phyloP scores from a whole-genome alignment of 2,888 invertebrate genomes.

The Agrotis ipsilon region DNA sequence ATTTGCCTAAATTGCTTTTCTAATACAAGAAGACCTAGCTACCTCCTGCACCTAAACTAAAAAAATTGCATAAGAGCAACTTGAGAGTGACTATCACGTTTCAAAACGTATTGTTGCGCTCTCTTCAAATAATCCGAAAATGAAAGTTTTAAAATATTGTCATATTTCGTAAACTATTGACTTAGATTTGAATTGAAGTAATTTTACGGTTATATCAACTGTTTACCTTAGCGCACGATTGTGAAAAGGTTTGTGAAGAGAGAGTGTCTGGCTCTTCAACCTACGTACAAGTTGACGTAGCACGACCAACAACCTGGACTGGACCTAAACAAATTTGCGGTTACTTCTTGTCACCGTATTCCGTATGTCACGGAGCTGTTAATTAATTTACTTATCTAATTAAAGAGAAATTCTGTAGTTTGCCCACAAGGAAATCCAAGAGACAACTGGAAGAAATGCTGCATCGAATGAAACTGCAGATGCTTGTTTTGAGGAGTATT shows the following conservation, averaged over 20 bases:
- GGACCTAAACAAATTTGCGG: not conserved
- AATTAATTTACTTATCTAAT: not conserved
- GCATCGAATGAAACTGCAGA: too few relatives aligned
- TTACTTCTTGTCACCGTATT: not conserved
- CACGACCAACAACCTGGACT: not conserved
- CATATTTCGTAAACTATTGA: constrained; percentile 49
- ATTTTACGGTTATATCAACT: constrained; percentile 52
- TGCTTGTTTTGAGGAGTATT: too few relatives aligned
- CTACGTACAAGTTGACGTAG: not conserved
- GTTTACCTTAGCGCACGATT: constrained; percentile 51
- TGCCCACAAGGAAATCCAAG: not conserved
- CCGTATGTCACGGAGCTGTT: not conserved
- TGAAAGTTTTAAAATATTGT: constrained; percentile 44
- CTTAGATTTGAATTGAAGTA: constrained; percentile 48
- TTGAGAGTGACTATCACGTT: not conserved
- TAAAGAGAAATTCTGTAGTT: not conserved
- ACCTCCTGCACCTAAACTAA: not conserved
- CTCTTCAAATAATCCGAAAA: constrained; percentile 35
- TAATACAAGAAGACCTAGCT: not conserved
- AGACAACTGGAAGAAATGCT: not conserved
- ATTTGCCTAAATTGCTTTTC: not conserved
- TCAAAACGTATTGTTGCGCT: constrained; percentile 27
- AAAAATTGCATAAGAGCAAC: not conserved
- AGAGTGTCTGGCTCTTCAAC: constrained; percentile 14
- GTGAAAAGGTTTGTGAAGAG: constrained; percentile 24